Evolutionary conservation across 2,113 vertebrate genomes (phyloP).

Genomic region (Mormoops blainvillei): DNA sequence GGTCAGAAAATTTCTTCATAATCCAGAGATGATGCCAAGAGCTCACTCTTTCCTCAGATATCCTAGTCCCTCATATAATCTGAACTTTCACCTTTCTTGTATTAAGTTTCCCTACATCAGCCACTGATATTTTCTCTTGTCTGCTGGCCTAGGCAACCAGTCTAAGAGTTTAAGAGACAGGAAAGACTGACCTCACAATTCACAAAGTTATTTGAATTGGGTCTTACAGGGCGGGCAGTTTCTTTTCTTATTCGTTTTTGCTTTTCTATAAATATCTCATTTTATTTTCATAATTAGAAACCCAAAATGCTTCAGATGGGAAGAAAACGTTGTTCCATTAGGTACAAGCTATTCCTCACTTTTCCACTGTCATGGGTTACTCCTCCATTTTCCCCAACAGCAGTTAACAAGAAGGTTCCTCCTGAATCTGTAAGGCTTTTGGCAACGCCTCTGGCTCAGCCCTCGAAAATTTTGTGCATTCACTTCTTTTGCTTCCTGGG

Average conservation of each 20-base stretch:
- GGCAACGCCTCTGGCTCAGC: neutral
- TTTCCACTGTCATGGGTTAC: neutral
- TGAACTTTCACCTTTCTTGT: neutral
- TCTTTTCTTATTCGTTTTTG: neutral
- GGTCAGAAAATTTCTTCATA: neutral
- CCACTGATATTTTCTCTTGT: neutral
- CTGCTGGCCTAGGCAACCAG: neutral
- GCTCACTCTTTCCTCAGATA: neutral
- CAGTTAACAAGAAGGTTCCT: neutral
- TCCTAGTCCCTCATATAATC: neutral
- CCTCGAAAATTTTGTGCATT: neutral
- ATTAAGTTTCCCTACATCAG: neutral
- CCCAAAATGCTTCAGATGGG: neutral
- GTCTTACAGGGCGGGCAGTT: neutral
- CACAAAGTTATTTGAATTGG: neutral
- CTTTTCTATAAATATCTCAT: neutral
- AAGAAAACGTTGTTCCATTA: neutral
- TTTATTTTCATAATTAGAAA: neutral
- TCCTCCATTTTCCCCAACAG: neutral
- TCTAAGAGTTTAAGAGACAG: neutral
- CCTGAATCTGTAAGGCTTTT: neutral
- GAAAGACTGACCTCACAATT: neutral
- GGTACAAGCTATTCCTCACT: neutral
- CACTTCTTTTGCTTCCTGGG: neutral
- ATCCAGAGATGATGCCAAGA: neutral